phyloP scores from a whole-genome alignment of 2,113 vertebrate genomes.

The Rhinichthys klamathensis region DNA sequence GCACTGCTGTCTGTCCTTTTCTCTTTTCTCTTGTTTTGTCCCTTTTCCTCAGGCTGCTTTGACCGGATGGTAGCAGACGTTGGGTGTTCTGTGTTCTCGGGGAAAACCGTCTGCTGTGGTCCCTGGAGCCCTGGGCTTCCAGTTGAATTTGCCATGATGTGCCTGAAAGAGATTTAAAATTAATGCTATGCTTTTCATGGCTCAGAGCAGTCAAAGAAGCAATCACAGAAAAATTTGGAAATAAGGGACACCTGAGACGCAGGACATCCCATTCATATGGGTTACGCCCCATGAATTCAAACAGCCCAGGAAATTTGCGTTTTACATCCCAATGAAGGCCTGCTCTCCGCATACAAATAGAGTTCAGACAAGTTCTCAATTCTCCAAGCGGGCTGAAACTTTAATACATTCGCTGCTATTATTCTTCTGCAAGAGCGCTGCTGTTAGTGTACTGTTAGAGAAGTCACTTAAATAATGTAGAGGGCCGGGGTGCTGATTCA shows the following conservation, averaged over 20 bases:
- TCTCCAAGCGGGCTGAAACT: neutral
- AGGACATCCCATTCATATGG: neutral
- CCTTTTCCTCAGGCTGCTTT: neutral
- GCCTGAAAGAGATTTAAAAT: constrained; percentile 48
- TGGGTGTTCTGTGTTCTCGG: constrained; percentile 15
- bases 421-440: constrained; percentile 4
- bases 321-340: constrained; percentile 25
- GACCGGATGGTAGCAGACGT: constrained; percentile 35
- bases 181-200: neutral
- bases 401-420: neutral
- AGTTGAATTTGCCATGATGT: constrained; percentile 19
- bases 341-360: neutral
- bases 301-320: neutral
- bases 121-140: constrained; percentile 27
- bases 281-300: neutral
- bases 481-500: constrained; percentile 34
- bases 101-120: neutral
- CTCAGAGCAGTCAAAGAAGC: neutral
- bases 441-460: constrained; percentile 41
- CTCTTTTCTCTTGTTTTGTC: constrained; percentile 21
- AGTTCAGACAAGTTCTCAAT: neutral
- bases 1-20: constrained; percentile 25
- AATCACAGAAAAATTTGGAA: no score
- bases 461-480: constrained; percentile 53
- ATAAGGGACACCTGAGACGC: no score